These are phyloP conservation scores for Dinomys branickii DNA, from an alignment of 2,113 vertebrate species.

Conservation along the genomic window DNA sequence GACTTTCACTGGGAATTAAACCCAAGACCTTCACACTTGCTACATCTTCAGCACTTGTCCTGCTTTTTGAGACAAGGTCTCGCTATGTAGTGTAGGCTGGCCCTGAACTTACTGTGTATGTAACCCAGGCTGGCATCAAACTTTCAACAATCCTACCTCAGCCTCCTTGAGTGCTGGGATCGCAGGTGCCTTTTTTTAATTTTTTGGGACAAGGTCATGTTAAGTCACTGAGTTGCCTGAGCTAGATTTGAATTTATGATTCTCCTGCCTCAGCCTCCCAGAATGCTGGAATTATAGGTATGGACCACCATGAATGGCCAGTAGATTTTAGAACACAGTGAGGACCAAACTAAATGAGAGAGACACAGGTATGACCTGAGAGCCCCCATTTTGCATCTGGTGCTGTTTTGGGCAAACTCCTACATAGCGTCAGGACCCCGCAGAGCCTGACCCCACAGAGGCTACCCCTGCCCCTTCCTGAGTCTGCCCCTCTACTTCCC, in stretches of 20 bases:
- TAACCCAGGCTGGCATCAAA: background rate
- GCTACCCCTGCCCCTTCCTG: no score
- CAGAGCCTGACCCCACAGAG: no score
- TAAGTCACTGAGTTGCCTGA: background rate
- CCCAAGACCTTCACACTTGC: background rate
- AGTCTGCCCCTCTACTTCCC: background rate
- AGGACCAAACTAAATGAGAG: background rate
- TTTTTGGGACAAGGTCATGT: background rate
- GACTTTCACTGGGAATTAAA: background rate
- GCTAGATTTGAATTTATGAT: background rate
- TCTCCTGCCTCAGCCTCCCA: background rate
- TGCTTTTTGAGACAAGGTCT: background rate
- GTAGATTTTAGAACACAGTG: background rate
- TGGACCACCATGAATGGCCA: background rate
- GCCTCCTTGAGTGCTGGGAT: background rate
- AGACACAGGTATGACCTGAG: accelerated
- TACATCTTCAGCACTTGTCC: background rate
- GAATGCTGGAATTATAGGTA: background rate
- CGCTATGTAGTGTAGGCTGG: background rate
- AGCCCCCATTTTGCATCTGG: background rate
- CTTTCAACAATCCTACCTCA: background rate
- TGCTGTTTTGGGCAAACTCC: background rate
- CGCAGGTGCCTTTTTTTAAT: background rate
- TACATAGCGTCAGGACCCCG: background rate
- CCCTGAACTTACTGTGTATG: background rate